Conservation (phyloP, 2,797 vertebrate species). For the Helostoma temminkii region DNA sequence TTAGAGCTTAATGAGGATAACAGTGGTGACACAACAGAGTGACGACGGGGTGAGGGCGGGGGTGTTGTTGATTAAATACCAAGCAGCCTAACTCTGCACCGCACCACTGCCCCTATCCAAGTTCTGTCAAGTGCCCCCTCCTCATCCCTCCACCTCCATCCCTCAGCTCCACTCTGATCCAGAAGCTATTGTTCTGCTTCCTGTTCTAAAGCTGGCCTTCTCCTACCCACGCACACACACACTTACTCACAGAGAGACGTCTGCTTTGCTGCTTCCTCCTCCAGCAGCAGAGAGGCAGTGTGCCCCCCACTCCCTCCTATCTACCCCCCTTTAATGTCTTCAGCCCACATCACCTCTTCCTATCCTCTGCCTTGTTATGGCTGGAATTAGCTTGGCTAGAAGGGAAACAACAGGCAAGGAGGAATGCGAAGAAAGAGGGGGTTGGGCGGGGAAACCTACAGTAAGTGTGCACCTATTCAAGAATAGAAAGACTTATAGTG, state of each 20-base stretch:
- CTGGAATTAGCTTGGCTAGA: slow-evolving; percentile 39
- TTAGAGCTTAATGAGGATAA: slow-evolving; percentile 48
- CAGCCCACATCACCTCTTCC: slow-evolving; percentile 74
- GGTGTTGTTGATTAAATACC: slow-evolving; percentile 55
- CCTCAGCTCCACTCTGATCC: slow-evolving; percentile 57
- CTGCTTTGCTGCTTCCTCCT: slow-evolving; percentile 72
- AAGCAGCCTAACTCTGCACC: slow-evolving; percentile 8
- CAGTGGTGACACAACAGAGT: slow-evolving; percentile 30
- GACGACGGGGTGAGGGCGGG: neutral
- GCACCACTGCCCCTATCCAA: neutral
- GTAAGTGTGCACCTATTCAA: too few relatives aligned
- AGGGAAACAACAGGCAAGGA: neutral
- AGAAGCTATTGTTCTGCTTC: slow-evolving; percentile 79
- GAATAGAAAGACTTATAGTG: too few relatives aligned
- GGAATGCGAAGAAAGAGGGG: neutral
- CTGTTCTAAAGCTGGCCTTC: slow-evolving; percentile 75
- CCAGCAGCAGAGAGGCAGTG: slow-evolving; percentile 62
- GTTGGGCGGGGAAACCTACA: too few relatives aligned
- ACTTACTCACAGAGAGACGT: slow-evolving; percentile 27
- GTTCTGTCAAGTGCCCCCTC: slow-evolving; percentile 27
- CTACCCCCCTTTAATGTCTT: slow-evolving; percentile 45
- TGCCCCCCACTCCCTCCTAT: slow-evolving; percentile 38
- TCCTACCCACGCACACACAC: slow-evolving; percentile 24
- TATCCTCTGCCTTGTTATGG: slow-evolving; percentile 77
- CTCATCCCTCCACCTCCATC: slow-evolving; percentile 33